Conservation (phyloP, 2,888 invertebrate genomes). For the Phania funesta region DNA sequence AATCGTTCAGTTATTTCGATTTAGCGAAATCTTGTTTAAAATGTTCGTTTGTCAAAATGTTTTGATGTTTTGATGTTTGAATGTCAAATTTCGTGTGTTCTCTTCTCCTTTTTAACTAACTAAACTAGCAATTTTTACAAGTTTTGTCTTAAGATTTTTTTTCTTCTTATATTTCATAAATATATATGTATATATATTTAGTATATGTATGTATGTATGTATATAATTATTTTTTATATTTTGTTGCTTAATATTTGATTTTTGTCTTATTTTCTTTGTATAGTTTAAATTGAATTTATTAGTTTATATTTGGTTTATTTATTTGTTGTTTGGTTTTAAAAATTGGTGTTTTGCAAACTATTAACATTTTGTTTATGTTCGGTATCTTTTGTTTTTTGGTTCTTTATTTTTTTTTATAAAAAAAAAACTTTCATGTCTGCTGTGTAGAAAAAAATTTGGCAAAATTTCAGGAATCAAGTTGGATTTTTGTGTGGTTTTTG, state of each 20-base stretch:
- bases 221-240: constrained; percentile 32
- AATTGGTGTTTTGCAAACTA: constrained; percentile 71
- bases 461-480: constrained; percentile 70
- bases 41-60: constrained; percentile 7
- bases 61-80: not conserved
- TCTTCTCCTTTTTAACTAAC: constrained; percentile 48
- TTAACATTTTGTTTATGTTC: constrained; percentile 68
- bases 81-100: constrained; percentile 6
- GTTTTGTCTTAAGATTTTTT: constrained; percentile 17
- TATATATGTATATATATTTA: not conserved
- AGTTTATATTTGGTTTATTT: constrained; percentile 47
- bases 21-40: not conserved
- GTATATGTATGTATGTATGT: constrained; percentile 13
- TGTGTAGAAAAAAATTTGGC: constrained; percentile 70
- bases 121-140: constrained; percentile 59
- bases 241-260: constrained; percentile 60
- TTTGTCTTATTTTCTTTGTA: constrained; percentile 41
- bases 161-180: constrained; percentile 20
- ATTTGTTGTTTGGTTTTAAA: constrained; percentile 54
- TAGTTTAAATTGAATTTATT: constrained; percentile 36
- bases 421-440: constrained; percentile 44
- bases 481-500: constrained; percentile 54
- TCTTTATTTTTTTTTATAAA: constrained; percentile 44
- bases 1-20: not conserved
- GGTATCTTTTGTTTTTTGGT: constrained; percentile 42